phyloP scores from a whole-genome alignment of 2,888 invertebrate genomes.

The Eudiplozoon nipponicum region DNA sequence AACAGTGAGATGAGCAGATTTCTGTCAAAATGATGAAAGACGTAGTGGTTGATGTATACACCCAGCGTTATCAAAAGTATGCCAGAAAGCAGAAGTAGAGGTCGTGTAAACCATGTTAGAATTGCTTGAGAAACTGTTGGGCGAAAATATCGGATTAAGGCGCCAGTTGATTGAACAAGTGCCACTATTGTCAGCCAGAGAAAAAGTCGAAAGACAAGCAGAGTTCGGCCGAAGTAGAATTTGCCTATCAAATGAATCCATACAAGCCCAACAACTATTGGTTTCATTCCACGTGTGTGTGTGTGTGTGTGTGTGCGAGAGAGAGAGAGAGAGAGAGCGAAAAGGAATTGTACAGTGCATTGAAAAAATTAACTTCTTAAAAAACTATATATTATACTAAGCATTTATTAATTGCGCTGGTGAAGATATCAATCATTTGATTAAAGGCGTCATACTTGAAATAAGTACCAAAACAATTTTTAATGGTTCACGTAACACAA shows the following conservation, averaged over 20 bases:
- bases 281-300: too few relatives aligned
- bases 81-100: conserved; percentile 23
- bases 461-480: too few relatives aligned
- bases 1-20: conserved; percentile 17
- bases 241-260: conserved; percentile 19
- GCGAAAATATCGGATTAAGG: conserved; percentile 21
- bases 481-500: too few relatives aligned
- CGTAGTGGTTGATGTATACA: conserved; percentile 26
- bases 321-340: too few relatives aligned
- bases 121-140: conserved; percentile 22
- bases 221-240: conserved; percentile 7
- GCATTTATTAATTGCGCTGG: too few relatives aligned
- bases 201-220: conserved; percentile 6
- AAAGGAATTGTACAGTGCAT: too few relatives aligned
- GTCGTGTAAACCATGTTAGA: conserved; percentile 25
- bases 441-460: too few relatives aligned
- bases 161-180: conserved; percentile 22
- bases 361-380: too few relatives aligned
- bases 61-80: conserved; percentile 26
- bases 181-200: conserved; percentile 22
- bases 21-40: conserved; percentile 21
- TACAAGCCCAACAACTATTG: too few relatives aligned
- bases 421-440: too few relatives aligned
- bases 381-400: too few relatives aligned
- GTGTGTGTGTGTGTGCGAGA: too few relatives aligned